Evolutionary conservation across 1,140 invertebrate genomes (phyloP).

Genomic region (Sarcophaga bullata): DNA sequence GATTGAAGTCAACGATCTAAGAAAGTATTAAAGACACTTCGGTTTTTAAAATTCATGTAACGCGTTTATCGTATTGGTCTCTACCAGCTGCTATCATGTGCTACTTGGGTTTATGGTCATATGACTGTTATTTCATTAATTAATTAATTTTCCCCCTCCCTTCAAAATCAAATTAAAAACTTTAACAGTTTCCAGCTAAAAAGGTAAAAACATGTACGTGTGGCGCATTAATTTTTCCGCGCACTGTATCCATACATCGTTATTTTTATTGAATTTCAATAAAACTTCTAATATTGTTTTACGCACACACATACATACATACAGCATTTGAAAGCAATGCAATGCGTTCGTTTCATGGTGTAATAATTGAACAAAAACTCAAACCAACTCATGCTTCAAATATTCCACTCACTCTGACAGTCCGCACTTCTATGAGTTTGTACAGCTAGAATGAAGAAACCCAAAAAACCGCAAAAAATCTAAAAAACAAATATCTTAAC

Average conservation of each 20-base stretch:
- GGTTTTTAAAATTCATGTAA: too few species aligned
- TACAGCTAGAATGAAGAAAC: not conserved
- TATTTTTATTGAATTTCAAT: constrained; percentile 5
- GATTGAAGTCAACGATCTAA: too few species aligned
- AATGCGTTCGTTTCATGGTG: not conserved
- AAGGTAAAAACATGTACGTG: too few species aligned
- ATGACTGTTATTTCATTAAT: too few species aligned
- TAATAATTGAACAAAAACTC: not conserved
- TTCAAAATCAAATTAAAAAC: too few species aligned
- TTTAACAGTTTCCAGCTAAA: too few species aligned
- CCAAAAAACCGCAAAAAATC: not conserved
- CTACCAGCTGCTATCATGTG: too few species aligned
- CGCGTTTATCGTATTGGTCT: too few species aligned
- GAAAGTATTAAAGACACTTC: too few species aligned
- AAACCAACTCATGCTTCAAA: not conserved
- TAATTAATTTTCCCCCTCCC: too few species aligned
- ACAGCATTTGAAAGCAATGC: not conserved
- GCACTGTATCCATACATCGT: not conserved
- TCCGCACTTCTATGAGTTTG: not conserved
- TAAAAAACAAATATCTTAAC: constrained; percentile 14
- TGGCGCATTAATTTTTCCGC: not conserved
- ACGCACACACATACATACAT: not conserved
- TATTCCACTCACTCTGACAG: not conserved
- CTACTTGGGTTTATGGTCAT: too few species aligned
- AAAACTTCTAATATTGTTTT: not conserved